Conservation (phyloP, 2,797 vertebrate species). For the Lerista edwardsae region DNA sequence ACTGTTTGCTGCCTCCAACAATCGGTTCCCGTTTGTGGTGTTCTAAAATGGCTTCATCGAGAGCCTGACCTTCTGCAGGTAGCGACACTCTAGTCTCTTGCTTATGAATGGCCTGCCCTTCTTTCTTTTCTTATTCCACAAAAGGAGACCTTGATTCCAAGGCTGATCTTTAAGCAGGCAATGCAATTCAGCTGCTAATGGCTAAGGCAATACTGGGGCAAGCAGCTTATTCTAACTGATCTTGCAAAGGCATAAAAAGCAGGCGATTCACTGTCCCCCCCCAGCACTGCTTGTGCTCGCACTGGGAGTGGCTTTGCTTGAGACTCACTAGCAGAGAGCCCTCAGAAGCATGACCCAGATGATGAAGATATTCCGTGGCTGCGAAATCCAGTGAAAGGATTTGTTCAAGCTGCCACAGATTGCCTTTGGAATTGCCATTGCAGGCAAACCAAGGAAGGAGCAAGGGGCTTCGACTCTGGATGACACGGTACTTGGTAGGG, state of each 20-base stretch:
- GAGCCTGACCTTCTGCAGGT: constrained; percentile 41
- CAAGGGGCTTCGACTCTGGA: too few species aligned
- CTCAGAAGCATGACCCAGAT: too few species aligned
- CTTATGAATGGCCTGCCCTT: background rate
- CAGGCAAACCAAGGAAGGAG: too few species aligned
- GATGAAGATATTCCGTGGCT: too few species aligned
- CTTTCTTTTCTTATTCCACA: constrained; percentile 55
- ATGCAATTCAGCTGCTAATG: constrained; percentile 81
- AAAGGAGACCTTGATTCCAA: constrained; percentile 73
- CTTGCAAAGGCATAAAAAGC: constrained; percentile 74
- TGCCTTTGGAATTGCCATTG: too few species aligned
- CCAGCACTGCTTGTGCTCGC: constrained; percentile 1
- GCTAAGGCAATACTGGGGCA: constrained; percentile 70
- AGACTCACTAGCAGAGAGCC: too few species aligned
- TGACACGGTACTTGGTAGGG: too few species aligned
- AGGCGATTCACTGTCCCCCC: constrained; percentile 78
- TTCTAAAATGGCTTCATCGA: constrained; percentile 52
- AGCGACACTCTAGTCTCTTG: constrained; percentile 45
- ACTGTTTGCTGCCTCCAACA: background rate
- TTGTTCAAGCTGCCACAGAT: too few species aligned
- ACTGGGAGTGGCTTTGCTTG: too few species aligned
- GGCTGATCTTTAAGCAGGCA: constrained; percentile 81
- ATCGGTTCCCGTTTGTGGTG: constrained; percentile 32
- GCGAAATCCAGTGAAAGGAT: too few species aligned
- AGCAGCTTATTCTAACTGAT: constrained; percentile 82